phyloP scores from a whole-genome alignment of 2,797 vertebrate species.

The Liparis tanakae region DNA sequence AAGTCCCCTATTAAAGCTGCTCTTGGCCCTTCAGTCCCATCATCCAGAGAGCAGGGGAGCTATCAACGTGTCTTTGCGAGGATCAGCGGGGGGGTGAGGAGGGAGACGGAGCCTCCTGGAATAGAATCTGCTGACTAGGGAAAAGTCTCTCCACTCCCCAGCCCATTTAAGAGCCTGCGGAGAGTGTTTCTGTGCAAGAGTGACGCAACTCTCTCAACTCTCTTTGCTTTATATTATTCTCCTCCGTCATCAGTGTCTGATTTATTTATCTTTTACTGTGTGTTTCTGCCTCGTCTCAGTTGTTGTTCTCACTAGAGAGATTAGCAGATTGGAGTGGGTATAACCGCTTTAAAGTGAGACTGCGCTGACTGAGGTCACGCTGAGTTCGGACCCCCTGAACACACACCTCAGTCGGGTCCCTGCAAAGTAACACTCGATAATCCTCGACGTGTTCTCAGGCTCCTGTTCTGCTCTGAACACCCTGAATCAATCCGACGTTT shows the following conservation, averaged over 20 bases:
- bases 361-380: background rate
- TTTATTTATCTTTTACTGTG: slow-evolving; percentile 54
- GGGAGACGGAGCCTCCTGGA: slow-evolving; percentile 63
- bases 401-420: slow-evolving; percentile 10
- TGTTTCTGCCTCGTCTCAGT: slow-evolving; percentile 10
- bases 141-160: slow-evolving; percentile 55
- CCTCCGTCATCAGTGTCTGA: slow-evolving; percentile 53
- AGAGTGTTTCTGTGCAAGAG: slow-evolving; percentile 57
- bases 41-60: slow-evolving; percentile 46
- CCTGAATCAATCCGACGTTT: slow-evolving; percentile 29
- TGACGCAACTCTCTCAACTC: slow-evolving; percentile 47
- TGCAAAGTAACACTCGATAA: slow-evolving; percentile 27
- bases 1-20: slow-evolving; percentile 64
- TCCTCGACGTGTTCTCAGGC: slow-evolving; percentile 19
- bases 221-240: slow-evolving; percentile 35
- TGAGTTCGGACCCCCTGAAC: background rate
- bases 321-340: background rate
- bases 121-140: slow-evolving; percentile 75
- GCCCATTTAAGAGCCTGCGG: slow-evolving; percentile 59
- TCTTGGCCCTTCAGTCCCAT: slow-evolving; percentile 50
- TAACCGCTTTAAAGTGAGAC: slow-evolving; percentile 1
- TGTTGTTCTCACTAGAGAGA: background rate
- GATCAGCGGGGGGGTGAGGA: slow-evolving; percentile 23
- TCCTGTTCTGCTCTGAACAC: slow-evolving; percentile 1
- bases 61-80: slow-evolving; percentile 64